These are phyloP conservation scores for Cyanoramphus novaezelandiae DNA, from an alignment of 2,113 vertebrate species.

Conservation along the genomic window DNA sequence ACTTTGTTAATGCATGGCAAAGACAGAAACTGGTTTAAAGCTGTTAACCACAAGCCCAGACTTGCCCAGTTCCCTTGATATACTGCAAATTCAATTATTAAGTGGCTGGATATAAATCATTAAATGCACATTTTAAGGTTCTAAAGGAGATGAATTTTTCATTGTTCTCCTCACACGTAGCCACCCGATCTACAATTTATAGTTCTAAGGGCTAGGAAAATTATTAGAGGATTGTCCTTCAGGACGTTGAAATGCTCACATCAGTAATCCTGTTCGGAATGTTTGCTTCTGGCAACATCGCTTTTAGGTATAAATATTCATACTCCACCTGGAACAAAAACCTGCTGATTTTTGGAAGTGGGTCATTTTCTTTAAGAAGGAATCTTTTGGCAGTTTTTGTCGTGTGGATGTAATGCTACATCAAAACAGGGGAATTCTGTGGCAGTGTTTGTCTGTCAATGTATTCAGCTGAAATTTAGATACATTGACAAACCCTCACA, in stretches of 20 bases:
- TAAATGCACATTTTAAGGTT: constrained; percentile 57
- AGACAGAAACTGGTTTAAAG: constrained; percentile 15
- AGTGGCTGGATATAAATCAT: constrained; percentile 53
- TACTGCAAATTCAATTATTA: constrained; percentile 68
- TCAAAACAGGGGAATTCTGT: neutral
- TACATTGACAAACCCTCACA: neutral
- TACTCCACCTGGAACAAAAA: constrained; percentile 69
- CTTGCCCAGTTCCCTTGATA: constrained; percentile 46
- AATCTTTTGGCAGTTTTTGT: constrained; percentile 60
- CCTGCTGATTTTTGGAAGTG: constrained; percentile 69
- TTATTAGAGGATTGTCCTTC: constrained; percentile 44
- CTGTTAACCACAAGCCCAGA: constrained; percentile 44
- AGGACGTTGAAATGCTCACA: constrained; percentile 5
- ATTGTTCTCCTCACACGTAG: neutral
- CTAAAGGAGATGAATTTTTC: constrained; percentile 47
- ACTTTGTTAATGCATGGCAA: neutral
- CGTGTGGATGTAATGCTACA: constrained; percentile 48
- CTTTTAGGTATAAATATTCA: constrained; percentile 74
- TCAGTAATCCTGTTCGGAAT: constrained; percentile 34
- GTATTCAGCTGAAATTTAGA: neutral
- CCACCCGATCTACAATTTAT: constrained; percentile 6
- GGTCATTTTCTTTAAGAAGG: constrained; percentile 58
- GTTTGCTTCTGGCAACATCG: constrained; percentile 63
- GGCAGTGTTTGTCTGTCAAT: constrained; percentile 25
- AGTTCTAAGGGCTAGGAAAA: constrained; percentile 7